Conservation (phyloP, 2,113 vertebrate genomes). For the Tautogolabrus adspersus region DNA sequence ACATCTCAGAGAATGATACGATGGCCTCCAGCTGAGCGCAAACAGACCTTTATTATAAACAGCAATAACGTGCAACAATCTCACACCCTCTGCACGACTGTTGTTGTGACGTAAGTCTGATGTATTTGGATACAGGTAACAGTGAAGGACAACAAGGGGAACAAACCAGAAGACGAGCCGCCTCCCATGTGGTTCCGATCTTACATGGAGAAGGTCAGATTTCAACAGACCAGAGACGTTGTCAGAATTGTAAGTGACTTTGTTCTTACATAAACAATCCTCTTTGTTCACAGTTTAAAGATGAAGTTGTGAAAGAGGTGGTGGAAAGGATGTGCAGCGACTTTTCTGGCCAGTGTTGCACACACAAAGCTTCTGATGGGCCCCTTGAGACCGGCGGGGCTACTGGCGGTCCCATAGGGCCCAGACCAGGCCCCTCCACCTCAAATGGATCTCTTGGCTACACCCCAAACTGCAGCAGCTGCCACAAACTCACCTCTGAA, state of each 20-base stretch:
- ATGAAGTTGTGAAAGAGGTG: conserved; percentile 95
- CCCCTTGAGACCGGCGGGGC: conserved; percentile 71
- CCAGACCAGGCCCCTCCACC: conserved; percentile 65
- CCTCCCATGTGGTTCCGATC: conserved; percentile 95
- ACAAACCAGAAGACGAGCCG: conserved; percentile 84
- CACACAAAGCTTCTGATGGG: conserved; percentile 78
- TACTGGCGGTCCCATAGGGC: conserved; percentile 46
- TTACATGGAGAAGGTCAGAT: conserved; percentile 92
- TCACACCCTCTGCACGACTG: no score
- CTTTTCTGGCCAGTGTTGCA: conserved; percentile 90
- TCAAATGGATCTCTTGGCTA: conserved; percentile 78
- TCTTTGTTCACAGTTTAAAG: conserved; percentile 87
- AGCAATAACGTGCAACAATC: no score
- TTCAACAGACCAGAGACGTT: no score
- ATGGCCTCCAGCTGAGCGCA: no score
- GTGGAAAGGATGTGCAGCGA: conserved; percentile 94
- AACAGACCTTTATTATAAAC: no score
- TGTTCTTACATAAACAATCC: not conserved
- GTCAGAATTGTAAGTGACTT: not conserved
- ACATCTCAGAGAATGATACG: no score
- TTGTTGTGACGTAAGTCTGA: conserved; percentile 3
- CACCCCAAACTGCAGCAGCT: conserved; percentile 91
- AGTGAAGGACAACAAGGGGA: conserved; percentile 80
- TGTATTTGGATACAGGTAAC: conserved; percentile 63
- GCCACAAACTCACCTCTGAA: conserved; percentile 89